A percentile compares a stretch with the other conserved stretches of the same genome.
Evolutionary conservation across 1,140 invertebrate genomes (phyloP).

Genomic region (Vanessa atalanta): DNA sequence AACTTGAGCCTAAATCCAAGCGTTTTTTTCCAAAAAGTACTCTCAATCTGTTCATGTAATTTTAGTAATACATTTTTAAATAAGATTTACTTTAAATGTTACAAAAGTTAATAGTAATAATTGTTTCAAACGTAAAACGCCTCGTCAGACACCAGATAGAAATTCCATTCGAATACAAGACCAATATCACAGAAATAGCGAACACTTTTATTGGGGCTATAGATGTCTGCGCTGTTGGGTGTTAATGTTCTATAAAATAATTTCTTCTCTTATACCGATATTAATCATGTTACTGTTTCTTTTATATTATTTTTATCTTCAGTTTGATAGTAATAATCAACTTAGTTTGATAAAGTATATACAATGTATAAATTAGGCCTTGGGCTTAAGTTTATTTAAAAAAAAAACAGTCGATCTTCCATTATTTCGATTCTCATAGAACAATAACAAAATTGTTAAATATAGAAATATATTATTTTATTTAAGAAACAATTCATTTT

Average conservation of each 20-base stretch:
- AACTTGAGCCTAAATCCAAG: too few species aligned
- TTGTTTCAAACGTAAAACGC: background rate
- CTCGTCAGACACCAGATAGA: background rate
- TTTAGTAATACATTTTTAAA: too few species aligned
- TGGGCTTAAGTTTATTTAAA: too few species aligned
- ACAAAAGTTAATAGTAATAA: background rate
- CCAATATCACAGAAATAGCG: conserved; percentile 3
- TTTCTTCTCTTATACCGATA: background rate
- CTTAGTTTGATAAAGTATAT: too few species aligned
- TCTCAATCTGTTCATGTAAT: too few species aligned
- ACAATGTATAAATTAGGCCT: too few species aligned
- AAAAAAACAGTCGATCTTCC: too few species aligned
- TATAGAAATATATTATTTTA: too few species aligned
- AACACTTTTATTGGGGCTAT: background rate
- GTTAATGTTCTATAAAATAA: conserved; percentile 1
- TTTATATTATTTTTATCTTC: background rate
- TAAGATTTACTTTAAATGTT: background rate
- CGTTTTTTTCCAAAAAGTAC: too few species aligned
- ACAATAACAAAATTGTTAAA: too few species aligned
- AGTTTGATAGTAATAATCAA: background rate
- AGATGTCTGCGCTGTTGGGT: background rate
- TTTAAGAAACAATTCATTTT: too few species aligned
- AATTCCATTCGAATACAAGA: background rate
- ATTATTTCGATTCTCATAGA: too few species aligned
- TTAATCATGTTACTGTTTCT: background rate